Base-by-base conservation (phyloP, 1,140 invertebrate genomes). In the Nasonia giraulti region DNA sequence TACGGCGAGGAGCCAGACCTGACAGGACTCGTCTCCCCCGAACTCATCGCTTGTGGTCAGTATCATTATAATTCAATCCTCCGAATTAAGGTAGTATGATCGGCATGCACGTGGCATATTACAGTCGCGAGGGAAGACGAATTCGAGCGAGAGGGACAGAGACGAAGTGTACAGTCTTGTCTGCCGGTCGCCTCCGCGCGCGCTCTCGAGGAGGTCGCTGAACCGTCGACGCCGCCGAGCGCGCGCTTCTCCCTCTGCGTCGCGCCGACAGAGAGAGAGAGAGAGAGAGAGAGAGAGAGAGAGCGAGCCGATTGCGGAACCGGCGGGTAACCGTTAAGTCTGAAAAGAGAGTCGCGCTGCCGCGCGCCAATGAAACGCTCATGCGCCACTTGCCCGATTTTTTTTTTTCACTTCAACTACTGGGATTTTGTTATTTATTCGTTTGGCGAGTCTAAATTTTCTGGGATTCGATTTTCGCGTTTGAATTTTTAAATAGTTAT, bases 1-100 rank as follows among this genome's bases (percentile, higher is more conserved):
- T 99, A 99, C 94, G 98, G 98, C 89, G 98, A 99, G 92, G 97
- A 99, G 93, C 98, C 98, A 44, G 97, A 98, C 92, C 95, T 98
- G 78, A 95, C 95, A 90, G 96, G 96, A 88, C 94, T 97, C 83
- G 96, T 97, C 84, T 96, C 96, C 76, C 96, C 95, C 5, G 96
- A 97, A 92, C 95, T 98, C 82, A 95, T 97, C 77, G 94, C 95
- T 33, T 94, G 95, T 88, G 96, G 96, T 97, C 93, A 96, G 95
- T 95, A 87, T 87, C 37, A 20, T 50, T 23, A 74, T 50, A 10
- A 27, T 55, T 44, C 14, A 80, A 17, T 83, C 14, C 31, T 62
- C 73, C 3, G 33, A 37, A 37, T 37, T 37, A 37, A 37, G 0
- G 3, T 37, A 27, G 27, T 27, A 27, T 27, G 27, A 27, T 27